These are phyloP conservation scores for Xyliphius kryptos DNA, from an alignment of 2,113 vertebrate species.

Conservation along the genomic window DNA sequence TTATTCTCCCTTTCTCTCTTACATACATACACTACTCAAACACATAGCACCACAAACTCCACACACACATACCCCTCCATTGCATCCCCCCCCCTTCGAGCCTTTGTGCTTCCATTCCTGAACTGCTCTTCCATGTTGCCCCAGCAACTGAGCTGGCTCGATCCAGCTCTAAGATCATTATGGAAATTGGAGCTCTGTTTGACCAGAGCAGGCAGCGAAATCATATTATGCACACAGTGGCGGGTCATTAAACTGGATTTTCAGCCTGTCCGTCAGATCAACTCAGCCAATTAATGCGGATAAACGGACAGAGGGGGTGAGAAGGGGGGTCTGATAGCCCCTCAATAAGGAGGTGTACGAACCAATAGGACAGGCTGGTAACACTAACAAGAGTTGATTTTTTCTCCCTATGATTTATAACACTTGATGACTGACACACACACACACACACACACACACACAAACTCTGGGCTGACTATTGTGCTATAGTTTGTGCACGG, in stretches of 20 bases:
- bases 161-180: slow-evolving; percentile 75
- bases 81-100: slow-evolving; percentile 40
- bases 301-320: slow-evolving; percentile 44
- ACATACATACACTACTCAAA: no score
- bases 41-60: no score
- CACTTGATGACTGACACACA: no score
- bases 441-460: no score
- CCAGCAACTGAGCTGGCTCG: slow-evolving; percentile 69
- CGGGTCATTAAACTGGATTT: slow-evolving; percentile 78
- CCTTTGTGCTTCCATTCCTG: slow-evolving; percentile 52
- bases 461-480: no score
- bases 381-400: slow-evolving; percentile 1
- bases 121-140: slow-evolving; percentile 63
- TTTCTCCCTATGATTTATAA: no score
- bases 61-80: slow-evolving; percentile 10
- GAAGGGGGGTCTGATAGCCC: background rate
- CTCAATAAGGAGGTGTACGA: background rate
- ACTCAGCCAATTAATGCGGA: slow-evolving; percentile 69
- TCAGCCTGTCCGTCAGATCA: slow-evolving; percentile 70
- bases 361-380: no score
- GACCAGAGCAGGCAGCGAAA: slow-evolving; percentile 77
- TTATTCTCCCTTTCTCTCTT: no score
- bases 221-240: slow-evolving; percentile 68
- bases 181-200: slow-evolving; percentile 75
- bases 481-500: no score